Evolutionary conservation across 2,113 vertebrate genomes (phyloP).

Genomic region (Clarias batrachus): DNA sequence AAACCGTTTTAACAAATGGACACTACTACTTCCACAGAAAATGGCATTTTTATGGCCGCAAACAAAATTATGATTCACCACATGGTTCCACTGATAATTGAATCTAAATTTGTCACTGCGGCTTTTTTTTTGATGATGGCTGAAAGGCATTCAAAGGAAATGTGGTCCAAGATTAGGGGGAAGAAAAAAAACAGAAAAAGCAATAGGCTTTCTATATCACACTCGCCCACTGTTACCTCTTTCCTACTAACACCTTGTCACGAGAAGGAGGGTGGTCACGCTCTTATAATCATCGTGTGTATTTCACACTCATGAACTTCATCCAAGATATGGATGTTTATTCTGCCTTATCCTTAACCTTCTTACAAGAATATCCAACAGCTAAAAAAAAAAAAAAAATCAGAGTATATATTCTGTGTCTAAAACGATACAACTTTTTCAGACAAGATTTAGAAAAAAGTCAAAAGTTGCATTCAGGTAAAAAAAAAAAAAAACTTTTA

Average conservation of each 20-base stretch:
- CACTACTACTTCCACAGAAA: not conserved
- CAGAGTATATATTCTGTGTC: not conserved
- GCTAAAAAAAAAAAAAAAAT: too few relatives aligned
- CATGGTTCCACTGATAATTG: constrained; percentile 39
- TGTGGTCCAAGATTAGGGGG: constrained; percentile 31
- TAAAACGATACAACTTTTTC: not conserved
- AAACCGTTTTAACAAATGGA: constrained; percentile 10
- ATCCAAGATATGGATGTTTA: constrained; percentile 4
- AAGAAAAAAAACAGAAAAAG: not conserved
- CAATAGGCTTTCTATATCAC: constrained; percentile 35
- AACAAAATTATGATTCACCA: constrained; percentile 35
- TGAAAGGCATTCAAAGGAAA: not conserved
- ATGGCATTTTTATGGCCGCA: not conserved
- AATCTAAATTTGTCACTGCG: constrained; percentile 43
- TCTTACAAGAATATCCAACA: not conserved
- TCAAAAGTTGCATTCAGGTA: not conserved
- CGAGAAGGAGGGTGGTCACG: constrained; percentile 34
- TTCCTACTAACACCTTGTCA: constrained; percentile 37
- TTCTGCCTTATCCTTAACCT: not conserved
- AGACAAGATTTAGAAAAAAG: not conserved
- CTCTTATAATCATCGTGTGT: not conserved
- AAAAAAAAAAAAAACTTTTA: not conserved
- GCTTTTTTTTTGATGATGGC: not conserved
- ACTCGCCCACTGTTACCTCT: constrained; percentile 42
- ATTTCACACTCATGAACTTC: constrained; percentile 15